Percentiles rank a stretch among this genome's conserved stretches.
These are phyloP conservation scores for Discoglossus pictus DNA, from an alignment of 2,797 vertebrate genomes.

Conservation along the genomic window DNA sequence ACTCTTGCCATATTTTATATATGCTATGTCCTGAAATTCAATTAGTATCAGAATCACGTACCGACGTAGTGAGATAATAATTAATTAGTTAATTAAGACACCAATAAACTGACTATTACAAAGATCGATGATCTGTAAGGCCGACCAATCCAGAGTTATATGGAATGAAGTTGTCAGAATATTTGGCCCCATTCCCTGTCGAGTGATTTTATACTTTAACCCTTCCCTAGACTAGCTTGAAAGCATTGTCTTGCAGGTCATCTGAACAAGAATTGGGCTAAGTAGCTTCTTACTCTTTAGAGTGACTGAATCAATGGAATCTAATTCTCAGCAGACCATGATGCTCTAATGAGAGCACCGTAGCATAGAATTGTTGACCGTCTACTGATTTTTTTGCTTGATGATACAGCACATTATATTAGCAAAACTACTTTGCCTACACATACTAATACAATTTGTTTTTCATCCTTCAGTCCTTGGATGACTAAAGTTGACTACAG, in stretches of 20 bases:
- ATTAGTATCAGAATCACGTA: slow-evolving; percentile 25
- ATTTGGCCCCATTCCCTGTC: slow-evolving; percentile 9
- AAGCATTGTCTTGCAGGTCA: not conserved
- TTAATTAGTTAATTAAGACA: slow-evolving; percentile 48
- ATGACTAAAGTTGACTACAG: no score
- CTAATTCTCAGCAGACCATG: slow-evolving; percentile 2
- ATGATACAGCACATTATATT: not conserved
- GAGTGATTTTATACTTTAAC: slow-evolving; percentile 32
- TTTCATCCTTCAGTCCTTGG: not conserved
- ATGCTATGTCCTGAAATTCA: no score
- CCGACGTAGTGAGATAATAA: slow-evolving; percentile 39
- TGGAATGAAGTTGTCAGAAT: slow-evolving; percentile 27
- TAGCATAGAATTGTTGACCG: not conserved
- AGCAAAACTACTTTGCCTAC: slow-evolving; percentile 5
- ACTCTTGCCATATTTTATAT: no score
- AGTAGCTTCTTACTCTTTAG: slow-evolving; percentile 12
- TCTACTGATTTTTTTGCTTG: no score
- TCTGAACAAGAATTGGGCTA: not conserved
- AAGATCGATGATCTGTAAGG: slow-evolving; percentile 35
- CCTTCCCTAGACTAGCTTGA: not conserved
- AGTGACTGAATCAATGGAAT: slow-evolving; percentile 15
- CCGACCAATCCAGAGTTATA: slow-evolving; percentile 10
- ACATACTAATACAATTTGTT: not conserved
- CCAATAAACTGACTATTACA: slow-evolving; percentile 48
- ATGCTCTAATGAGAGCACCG: not conserved